Base-by-base conservation (phyloP, 2,888 invertebrate species). In the Anodontia alba region DNA sequence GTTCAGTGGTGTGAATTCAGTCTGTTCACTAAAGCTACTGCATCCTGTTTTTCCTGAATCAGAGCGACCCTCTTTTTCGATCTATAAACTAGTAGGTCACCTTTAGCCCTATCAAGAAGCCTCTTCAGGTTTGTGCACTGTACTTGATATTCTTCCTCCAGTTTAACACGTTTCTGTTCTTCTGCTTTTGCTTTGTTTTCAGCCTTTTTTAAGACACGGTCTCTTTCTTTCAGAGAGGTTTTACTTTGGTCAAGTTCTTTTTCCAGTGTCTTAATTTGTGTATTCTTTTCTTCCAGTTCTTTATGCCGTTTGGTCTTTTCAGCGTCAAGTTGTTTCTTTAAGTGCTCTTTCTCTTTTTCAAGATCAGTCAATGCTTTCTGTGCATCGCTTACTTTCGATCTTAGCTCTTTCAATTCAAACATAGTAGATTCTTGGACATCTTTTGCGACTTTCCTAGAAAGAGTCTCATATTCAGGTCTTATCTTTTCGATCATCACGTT, bases 31-130 rank as follows among this genome's bases (percentile, higher is more conserved):
- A 17, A 10, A 17, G 31, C 23, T 23, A 62, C 1, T 17, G 33
- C 33, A 3, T 62, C 62, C 29, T 62, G 62, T 62, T 62, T 62
- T 33, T 62, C 62, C 1, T 20, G 10, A 20, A 29, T 33, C 31
- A n/a, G 62, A 33, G 62, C 62, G 33, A 82, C 26, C 38, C 83
- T 71, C 51, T 78, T 80, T 67, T 76, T 78, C 0, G 83, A 83
- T 54, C 76, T 80, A 20, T 78, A 76, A 8, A 83, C 78, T n/a
- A 83, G 26, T 7, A 83, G 23, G 26, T 83, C 83, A n/a, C 83
- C 80, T 49, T 83, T 83, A 5, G 71, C 73, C 70, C 78, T 83
- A 46, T 80, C 78, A 12, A 83, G 54, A 43, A 43, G 69, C 42
- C 46, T 69, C 29, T 38, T 69, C 7, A 69, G 26, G 20, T 43